Conservation (phyloP, 2,797 vertebrate species). For the Pampus argenteus region DNA sequence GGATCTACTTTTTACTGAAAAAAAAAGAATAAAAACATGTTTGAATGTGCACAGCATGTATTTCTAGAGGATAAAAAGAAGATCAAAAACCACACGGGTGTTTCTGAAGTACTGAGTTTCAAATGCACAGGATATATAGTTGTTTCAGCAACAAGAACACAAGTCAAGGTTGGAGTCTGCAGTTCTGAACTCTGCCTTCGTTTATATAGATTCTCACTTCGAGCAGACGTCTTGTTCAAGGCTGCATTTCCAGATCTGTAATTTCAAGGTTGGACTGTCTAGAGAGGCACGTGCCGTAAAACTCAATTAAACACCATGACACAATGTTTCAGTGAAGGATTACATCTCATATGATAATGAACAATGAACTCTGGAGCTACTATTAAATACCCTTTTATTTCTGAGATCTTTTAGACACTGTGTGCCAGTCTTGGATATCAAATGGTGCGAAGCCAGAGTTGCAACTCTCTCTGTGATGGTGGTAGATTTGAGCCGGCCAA, state of each 20-base stretch:
- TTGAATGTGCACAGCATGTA: too few species aligned
- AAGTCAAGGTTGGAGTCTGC: constrained; percentile 31
- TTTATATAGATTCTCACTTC: constrained; percentile 44
- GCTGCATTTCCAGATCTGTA: constrained; percentile 45
- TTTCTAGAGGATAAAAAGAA: neutral
- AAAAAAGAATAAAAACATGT: too few species aligned
- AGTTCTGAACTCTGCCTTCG: constrained; percentile 38
- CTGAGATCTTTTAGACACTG: neutral
- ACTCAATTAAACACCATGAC: constrained; percentile 54
- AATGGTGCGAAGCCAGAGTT: neutral
- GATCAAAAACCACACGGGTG: neutral
- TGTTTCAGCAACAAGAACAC: constrained; percentile 42
- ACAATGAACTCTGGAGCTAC: constrained; percentile 27
- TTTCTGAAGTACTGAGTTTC: constrained; percentile 20
- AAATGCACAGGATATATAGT: constrained; percentile 17
- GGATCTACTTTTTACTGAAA: too few species aligned
- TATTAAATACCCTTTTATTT: constrained; percentile 6
- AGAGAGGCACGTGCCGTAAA: constrained; percentile 50
- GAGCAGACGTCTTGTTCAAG: constrained; percentile 51
- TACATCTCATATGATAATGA: constrained; percentile 59
- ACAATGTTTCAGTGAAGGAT: constrained; percentile 59
- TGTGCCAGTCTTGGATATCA: constrained; percentile 2
- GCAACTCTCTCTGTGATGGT: neutral
- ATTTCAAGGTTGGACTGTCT: constrained; percentile 65
- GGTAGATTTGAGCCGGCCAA: neutral